Evolutionary conservation across 2,113 vertebrate genomes (phyloP).

Genomic region (Vidua chalybeata): DNA sequence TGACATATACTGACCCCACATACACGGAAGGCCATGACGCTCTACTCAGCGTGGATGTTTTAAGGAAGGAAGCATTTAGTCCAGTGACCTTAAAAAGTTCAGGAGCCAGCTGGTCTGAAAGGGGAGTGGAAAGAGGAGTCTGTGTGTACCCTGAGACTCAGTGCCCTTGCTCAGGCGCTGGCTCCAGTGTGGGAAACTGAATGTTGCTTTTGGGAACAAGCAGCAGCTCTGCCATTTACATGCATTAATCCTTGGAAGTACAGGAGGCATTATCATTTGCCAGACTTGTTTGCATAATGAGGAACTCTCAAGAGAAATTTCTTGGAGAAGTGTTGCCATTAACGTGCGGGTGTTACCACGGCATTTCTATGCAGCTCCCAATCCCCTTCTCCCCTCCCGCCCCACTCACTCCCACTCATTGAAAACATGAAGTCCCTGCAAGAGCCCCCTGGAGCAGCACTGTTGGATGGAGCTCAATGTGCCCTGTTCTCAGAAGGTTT

Average conservation of each 20-base stretch:
- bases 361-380: not conserved
- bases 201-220: constrained; percentile 7
- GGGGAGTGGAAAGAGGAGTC: not conserved
- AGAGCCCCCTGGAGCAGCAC: not conserved
- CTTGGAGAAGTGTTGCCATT: constrained; percentile 31
- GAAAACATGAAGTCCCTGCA: not conserved
- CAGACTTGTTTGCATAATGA: constrained; percentile 64
- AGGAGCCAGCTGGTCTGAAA: not conserved
- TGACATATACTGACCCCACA: not conserved
- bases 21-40: accelerated
- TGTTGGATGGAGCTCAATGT: not conserved
- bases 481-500: not conserved
- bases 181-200: not conserved
- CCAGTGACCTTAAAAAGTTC: not conserved
- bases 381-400: not conserved
- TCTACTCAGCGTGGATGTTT: not conserved
- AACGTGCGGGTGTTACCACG: not conserved
- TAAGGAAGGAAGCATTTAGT: not conserved
- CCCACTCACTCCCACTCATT: not conserved
- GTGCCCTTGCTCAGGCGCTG: not conserved
- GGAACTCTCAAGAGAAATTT: constrained; percentile 47
- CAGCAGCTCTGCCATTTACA: constrained; percentile 41
- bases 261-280: constrained; percentile 49
- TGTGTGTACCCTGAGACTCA: accelerated
- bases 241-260: constrained; percentile 52